phyloP scores from a whole-genome alignment of 2,888 invertebrate genomes.

The Habrosyne pyritoides region DNA sequence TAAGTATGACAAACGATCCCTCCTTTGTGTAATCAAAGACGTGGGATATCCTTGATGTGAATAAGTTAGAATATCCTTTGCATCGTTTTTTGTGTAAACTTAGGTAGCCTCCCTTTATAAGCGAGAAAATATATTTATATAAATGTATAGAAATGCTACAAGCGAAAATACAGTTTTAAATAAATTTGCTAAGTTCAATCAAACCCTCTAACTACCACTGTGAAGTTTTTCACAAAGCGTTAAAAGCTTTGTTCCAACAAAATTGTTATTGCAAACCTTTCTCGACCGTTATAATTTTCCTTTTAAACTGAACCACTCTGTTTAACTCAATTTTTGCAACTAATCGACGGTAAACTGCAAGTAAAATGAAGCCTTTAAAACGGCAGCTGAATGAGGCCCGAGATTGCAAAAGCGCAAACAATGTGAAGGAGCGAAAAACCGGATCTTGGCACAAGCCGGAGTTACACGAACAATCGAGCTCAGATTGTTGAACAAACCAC shows the following conservation, averaged over 20 bases:
- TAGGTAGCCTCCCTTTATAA: no score
- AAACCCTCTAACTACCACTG: background rate
- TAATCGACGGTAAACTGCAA: slow-evolving; percentile 3
- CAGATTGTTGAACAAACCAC: background rate
- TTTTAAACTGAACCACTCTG: background rate
- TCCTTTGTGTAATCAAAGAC: background rate
- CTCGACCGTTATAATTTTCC: background rate
- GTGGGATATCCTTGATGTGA: background rate
- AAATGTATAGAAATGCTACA: background rate
- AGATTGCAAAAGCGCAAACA: slow-evolving; percentile 2
- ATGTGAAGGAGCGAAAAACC: slow-evolving; percentile 2
- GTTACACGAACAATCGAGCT: background rate
- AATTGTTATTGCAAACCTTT: slow-evolving; percentile 1
- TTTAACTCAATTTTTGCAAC: background rate
- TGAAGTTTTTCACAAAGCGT: background rate
- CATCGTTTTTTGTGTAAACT: background rate
- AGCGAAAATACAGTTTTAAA: background rate
- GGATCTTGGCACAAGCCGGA: slow-evolving; percentile 6
- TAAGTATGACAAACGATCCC: background rate
- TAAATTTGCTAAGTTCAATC: background rate
- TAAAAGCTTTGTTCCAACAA: background rate
- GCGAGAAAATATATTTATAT: no score
- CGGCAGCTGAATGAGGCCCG: background rate
- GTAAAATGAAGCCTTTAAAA: background rate
- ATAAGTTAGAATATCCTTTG: background rate